Percentiles rank a stretch among this genome's conserved stretches.
phyloP scores from a whole-genome alignment of 2,113 vertebrate species.

The Aviceda subcristata region DNA sequence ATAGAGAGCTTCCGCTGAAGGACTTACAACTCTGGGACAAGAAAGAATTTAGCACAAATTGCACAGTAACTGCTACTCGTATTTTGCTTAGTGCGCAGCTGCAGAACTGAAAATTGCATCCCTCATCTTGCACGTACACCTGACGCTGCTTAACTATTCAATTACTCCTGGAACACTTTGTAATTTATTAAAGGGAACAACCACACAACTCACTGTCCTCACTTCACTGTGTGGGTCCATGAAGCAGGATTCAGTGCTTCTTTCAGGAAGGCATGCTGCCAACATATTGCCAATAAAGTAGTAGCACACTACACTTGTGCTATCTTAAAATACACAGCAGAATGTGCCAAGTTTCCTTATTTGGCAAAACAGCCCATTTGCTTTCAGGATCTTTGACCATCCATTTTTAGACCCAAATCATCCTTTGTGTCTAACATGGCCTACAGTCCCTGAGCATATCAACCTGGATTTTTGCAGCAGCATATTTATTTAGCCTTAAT shows the following conservation, averaged over 20 bases:
- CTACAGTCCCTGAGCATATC: neutral
- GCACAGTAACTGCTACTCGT: neutral
- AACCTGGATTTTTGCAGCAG: constrained; percentile 15
- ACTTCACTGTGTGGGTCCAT: neutral
- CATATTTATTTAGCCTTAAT: neutral
- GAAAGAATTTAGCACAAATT: neutral
- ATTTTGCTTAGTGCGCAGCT: neutral
- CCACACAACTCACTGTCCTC: neutral
- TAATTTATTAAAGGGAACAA: neutral
- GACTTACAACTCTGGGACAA: neutral
- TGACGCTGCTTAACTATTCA: neutral
- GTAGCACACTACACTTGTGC: constrained; percentile 69
- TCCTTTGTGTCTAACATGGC: constrained; percentile 43
- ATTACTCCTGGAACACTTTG: neutral
- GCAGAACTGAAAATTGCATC: neutral
- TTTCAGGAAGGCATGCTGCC: constrained; percentile 67
- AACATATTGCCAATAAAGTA: constrained; percentile 80
- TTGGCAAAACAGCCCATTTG: constrained; percentile 75
- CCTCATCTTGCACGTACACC: neutral
- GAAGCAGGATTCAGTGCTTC: constrained; percentile 50
- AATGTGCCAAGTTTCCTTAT: constrained; percentile 80
- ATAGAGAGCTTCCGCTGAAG: neutral
- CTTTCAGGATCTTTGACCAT: constrained; percentile 76
- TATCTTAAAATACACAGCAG: constrained; percentile 76
- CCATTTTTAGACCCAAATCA: constrained; percentile 76